Evolutionary conservation across 2,797 vertebrate species (phyloP).

Genomic region (Hippocampus kuda): DNA sequence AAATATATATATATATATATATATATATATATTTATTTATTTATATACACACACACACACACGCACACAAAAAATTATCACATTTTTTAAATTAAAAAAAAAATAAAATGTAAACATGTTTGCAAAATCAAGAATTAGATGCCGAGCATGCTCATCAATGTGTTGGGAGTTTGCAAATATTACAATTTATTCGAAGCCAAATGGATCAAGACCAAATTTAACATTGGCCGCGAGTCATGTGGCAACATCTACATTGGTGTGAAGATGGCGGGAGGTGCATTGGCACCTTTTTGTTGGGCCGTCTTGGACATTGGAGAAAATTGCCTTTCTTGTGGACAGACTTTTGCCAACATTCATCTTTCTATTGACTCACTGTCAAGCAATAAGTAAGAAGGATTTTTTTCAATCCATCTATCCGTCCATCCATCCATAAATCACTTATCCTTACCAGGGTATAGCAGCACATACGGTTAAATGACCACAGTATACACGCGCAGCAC

Average conservation of each 20-base stretch:
- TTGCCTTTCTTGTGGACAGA: slow-evolving; percentile 21
- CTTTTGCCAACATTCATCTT: slow-evolving; percentile 21
- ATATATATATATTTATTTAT: no score
- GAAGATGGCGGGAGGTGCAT: slow-evolving; percentile 1
- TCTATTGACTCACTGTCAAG: slow-evolving; percentile 27
- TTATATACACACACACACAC: no score
- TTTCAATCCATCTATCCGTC: slow-evolving; percentile 1
- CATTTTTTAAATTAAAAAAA: no score
- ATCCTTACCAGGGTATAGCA: neutral
- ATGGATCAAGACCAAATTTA: slow-evolving; percentile 24
- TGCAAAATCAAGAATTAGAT: neutral
- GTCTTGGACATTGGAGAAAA: slow-evolving; percentile 19
- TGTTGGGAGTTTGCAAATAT: neutral
- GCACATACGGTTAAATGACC: slow-evolving; percentile 16
- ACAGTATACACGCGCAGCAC: slow-evolving; percentile 2
- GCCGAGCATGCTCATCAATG: neutral
- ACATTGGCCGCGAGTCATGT: slow-evolving; percentile 16
- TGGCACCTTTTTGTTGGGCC: slow-evolving; percentile 5
- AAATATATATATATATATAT: no score
- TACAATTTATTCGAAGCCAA: neutral
- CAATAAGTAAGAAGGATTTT: slow-evolving; percentile 44
- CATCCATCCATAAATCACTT: no score
- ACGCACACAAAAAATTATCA: no score
- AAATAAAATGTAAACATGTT: no score
- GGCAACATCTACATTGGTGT: slow-evolving; percentile 24